Conservation (phyloP, 2,797 vertebrate species). For the Holocentrus rufus region DNA sequence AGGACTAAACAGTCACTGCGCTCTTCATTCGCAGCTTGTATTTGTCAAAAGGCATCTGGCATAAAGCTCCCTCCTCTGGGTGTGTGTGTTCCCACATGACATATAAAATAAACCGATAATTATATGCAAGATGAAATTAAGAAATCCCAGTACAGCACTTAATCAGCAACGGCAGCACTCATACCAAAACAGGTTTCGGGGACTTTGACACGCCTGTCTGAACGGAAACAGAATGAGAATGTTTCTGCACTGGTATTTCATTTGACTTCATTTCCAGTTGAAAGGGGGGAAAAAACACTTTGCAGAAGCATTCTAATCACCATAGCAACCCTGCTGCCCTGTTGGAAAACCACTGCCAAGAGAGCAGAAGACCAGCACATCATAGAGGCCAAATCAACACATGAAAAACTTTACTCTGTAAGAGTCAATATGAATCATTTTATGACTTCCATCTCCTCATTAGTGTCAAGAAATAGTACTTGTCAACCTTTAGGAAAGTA, state of each 20-base stretch:
- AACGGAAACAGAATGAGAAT: not conserved
- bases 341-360: not conserved
- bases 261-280: too few species aligned
- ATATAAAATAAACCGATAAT: constrained; percentile 27
- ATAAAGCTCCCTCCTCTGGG: constrained; percentile 17
- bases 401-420: not conserved
- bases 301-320: too few species aligned
- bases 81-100: constrained; percentile 7
- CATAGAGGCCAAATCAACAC: not conserved
- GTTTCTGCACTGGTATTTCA: not conserved
- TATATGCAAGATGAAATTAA: constrained; percentile 29
- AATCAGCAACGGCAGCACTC: constrained; percentile 2
- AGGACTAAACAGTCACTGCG: constrained; percentile 38
- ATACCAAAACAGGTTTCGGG: not conserved
- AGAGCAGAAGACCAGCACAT: not conserved
- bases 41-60: constrained; percentile 32
- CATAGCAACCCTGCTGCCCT: not conserved
- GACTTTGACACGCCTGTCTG: not conserved
- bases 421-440: not conserved
- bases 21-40: constrained; percentile 21
- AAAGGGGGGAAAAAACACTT: too few species aligned
- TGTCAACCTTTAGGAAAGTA: too few species aligned
- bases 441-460: not conserved
- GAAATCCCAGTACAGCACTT: not conserved
- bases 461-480: too few species aligned